Percentiles rank a stretch among this genome's conserved stretches.
Conservation (phyloP, 2,888 invertebrate genomes). For the Orthosia gothica region DNA sequence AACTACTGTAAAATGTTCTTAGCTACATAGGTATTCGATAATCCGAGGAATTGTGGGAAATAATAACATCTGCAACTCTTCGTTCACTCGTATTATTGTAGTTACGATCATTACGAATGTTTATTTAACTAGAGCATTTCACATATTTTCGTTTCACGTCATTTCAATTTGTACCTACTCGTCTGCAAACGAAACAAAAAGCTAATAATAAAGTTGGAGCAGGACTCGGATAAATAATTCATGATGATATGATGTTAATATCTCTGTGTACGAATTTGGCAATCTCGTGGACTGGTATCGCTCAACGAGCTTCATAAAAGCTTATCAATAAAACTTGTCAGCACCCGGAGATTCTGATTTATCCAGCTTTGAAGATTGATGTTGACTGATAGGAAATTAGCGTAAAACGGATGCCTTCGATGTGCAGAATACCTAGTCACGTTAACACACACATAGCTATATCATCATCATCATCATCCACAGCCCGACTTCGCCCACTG, state of each 20-base stretch:
- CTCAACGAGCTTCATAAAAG: slow-evolving; percentile 38
- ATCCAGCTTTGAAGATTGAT: slow-evolving; percentile 4
- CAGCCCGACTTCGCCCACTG: too few species aligned
- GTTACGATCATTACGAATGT: slow-evolving; percentile 44
- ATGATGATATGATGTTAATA: slow-evolving; percentile 17
- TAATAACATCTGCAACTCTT: slow-evolving; percentile 61
- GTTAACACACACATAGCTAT: neutral
- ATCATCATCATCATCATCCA: too few species aligned
- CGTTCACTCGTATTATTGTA: slow-evolving; percentile 59
- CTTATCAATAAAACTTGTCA: slow-evolving; percentile 37
- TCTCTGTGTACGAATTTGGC: slow-evolving; percentile 19
- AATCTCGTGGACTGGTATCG: slow-evolving; percentile 1
- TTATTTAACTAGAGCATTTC: slow-evolving; percentile 45
- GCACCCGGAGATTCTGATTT: slow-evolving; percentile 8
- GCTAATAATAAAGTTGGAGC: slow-evolving; percentile 36
- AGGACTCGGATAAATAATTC: neutral
- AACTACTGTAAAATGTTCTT: slow-evolving; percentile 15
- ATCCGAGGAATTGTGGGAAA: slow-evolving; percentile 35
- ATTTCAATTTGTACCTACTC: slow-evolving; percentile 42
- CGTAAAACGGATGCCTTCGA: neutral
- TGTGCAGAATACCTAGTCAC: neutral
- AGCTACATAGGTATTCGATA: slow-evolving; percentile 2
- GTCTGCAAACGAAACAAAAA: slow-evolving; percentile 29
- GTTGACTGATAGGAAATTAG: slow-evolving; percentile 13
- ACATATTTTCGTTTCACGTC: slow-evolving; percentile 47